These are phyloP conservation scores for Donacobius atricapilla DNA, from an alignment of 2,113 vertebrate species.

Conservation along the genomic window DNA sequence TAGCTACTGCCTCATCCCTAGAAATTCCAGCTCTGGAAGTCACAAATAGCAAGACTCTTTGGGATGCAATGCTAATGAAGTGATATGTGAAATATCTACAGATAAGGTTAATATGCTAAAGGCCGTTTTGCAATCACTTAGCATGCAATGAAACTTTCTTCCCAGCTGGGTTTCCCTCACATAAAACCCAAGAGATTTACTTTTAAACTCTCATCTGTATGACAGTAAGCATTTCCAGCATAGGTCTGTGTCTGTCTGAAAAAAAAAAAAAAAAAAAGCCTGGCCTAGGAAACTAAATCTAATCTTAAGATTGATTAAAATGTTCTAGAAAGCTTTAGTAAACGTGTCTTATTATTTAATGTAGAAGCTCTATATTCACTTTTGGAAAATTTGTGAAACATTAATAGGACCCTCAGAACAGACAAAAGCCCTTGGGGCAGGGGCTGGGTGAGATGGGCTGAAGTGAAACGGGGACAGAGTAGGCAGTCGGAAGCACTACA, in stretches of 20 bases:
- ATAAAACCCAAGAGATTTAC: background rate
- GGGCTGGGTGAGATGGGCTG: background rate
- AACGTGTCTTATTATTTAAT: background rate
- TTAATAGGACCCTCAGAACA: background rate
- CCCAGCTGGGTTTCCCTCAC: background rate
- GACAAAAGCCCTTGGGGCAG: background rate
- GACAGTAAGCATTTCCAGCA: background rate
- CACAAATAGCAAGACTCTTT: background rate
- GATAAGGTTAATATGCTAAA: background rate
- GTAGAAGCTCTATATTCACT: background rate
- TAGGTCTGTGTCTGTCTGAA: background rate
- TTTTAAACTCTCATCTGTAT: background rate
- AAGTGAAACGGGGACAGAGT: background rate
- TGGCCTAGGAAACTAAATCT: background rate
- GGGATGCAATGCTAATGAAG: background rate
- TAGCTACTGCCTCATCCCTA: slow-evolving; percentile 6
- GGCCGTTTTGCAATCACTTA: background rate
- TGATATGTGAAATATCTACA: background rate
- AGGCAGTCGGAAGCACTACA: background rate
- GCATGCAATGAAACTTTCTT: background rate
- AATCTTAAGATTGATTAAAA: background rate
- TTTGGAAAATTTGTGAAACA: background rate
- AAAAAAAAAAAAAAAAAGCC: background rate
- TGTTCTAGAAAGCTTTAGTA: background rate
- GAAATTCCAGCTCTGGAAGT: slow-evolving; percentile 37